Conservation (phyloP, 2,797 vertebrate species). For the Tolypeutes matacus region DNA sequence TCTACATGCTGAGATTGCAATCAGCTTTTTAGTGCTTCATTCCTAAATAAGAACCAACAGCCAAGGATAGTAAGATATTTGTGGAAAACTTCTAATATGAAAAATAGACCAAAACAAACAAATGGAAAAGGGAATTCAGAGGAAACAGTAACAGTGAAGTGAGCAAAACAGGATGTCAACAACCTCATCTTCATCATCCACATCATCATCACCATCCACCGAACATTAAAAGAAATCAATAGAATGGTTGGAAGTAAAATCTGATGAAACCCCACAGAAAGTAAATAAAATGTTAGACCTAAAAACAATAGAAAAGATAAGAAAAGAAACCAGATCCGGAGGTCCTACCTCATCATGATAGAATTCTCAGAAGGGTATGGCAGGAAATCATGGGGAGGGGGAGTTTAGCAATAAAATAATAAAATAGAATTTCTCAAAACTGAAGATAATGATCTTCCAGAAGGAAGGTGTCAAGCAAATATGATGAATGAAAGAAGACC, state of each 20-base stretch:
- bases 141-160: background rate
- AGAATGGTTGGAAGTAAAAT: background rate
- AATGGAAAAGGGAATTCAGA: background rate
- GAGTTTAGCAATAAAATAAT: slow-evolving; percentile 20
- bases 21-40: background rate
- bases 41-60: background rate
- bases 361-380: background rate
- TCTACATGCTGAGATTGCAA: background rate
- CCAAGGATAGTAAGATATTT: background rate
- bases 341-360: background rate
- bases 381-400: background rate
- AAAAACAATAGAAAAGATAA: background rate
- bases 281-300: background rate
- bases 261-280: background rate
- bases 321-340: background rate
- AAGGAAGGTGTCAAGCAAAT: background rate
- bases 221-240: background rate
- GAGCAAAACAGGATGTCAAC: background rate
- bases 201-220: background rate
- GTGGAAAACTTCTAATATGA: background rate
- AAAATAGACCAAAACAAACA: background rate
- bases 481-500: background rate
- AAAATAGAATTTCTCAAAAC: background rate
- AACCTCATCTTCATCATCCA: background rate
- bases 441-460: background rate